Evolutionary conservation across 1,140 invertebrate genomes (phyloP).

Genomic region (Gryllus bimaculatus): DNA sequence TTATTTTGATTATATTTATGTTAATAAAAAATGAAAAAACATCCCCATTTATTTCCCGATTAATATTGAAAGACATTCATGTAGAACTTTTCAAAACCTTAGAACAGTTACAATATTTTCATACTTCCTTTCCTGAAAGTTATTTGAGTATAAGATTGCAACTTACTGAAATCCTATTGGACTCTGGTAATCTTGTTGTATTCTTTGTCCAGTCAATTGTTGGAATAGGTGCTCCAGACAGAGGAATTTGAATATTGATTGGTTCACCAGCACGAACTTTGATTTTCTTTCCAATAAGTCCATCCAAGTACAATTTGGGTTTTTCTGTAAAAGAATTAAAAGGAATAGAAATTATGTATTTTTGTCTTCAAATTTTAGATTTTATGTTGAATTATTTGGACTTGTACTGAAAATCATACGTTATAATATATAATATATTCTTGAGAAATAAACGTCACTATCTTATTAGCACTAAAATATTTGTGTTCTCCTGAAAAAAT

Average conservation of each 20-base stretch:
- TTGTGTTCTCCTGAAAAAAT: too few relatives aligned
- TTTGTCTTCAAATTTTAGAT: neutral
- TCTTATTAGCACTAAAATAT: too few relatives aligned
- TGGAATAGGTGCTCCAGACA: conserved; percentile 88
- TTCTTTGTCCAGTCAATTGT: conserved; percentile 84
- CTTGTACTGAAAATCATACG: neutral
- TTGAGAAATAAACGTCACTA: too few relatives aligned
- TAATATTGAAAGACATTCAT: too few relatives aligned
- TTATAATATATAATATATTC: too few relatives aligned
- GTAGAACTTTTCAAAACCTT: too few relatives aligned
- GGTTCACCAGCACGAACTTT: conserved; percentile 96
- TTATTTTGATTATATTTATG: too few relatives aligned
- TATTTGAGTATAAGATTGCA: too few relatives aligned
- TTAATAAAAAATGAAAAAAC: too few relatives aligned
- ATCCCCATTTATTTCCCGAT: too few relatives aligned
- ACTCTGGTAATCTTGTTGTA: conserved; percentile 55
- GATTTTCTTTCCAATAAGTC: conserved; percentile 83
- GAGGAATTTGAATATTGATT: conserved; percentile 86
- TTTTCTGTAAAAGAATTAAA: conserved; percentile 53
- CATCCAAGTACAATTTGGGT: conserved; percentile 84
- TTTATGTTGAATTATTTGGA: neutral
- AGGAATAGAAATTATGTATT: neutral
- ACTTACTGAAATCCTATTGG: conserved; percentile 57
- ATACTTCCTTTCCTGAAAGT: too few relatives aligned
- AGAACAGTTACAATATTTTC: too few relatives aligned